Base-by-base conservation (phyloP, 2,888 invertebrate genomes). In the Nineta flava region DNA sequence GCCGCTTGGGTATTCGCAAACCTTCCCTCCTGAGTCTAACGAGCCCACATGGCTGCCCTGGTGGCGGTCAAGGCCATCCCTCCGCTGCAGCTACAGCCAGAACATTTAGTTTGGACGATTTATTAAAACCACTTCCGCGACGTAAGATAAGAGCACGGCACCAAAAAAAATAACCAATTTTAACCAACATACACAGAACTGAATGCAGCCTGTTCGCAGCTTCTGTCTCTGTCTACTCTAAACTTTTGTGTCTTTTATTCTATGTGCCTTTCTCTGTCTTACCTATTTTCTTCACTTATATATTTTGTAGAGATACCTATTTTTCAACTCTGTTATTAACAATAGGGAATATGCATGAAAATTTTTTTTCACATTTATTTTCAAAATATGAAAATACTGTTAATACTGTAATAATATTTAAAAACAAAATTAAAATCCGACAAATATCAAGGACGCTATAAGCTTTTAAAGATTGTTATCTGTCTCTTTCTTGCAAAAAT, bases 21-120 rank as follows among this genome's bases (percentile, higher is more conserved):
- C 83, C 85, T 71, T 86, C 85, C 69, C 79, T 85, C 72, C 76
- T 85, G 71, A 83, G 83, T 73, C 79, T 83, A 71, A 79, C 82
- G 77, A 75, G 79, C 71, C 73, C 76, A 72, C 67, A 68, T 69
- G 55, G 59, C 61, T 65, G 68, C 65, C 67, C 68, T 69, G 55
- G 59, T 61, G 65, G 68, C 65, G 63, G 66, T 63, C 59, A 59
- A 55, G 52, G 59, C 55, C 64, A 65, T 59, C 62, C 63, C 57
- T 58, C 67, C 58, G 70, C 71, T 59, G 76, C 77, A 68, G 73
- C 76, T 61, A 77, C 82, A 69, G 80, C 81, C 68, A 77, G 85
- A 74, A 85, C 86, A 68, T 85, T 85, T 78, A 85, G 84, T 77
- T 79, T 85, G 76, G 86, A 86, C 77, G 85, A 86, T 81, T 80